Conservation (phyloP, 2,113 vertebrate species). For the Bubo bubo region DNA sequence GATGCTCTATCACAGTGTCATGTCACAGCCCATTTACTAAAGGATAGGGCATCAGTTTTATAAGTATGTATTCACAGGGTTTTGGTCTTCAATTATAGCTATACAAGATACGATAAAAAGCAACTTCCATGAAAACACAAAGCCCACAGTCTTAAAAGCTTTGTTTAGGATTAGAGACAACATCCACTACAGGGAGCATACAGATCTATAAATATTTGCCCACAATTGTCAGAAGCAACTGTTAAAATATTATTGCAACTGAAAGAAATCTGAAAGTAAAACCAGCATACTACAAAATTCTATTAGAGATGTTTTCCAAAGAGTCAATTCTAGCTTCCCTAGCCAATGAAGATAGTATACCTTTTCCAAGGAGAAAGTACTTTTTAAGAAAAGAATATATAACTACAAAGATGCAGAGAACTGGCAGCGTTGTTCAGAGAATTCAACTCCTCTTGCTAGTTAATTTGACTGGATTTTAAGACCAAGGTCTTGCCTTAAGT, state of each 20-base stretch:
- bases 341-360: neutral
- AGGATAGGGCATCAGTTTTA: neutral
- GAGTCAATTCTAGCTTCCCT: neutral
- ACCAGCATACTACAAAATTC: neutral
- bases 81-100: neutral
- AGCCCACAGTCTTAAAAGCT: neutral
- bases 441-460: neutral
- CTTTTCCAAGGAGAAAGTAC: neutral
- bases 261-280: neutral
- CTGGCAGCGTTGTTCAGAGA: neutral
- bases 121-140: neutral
- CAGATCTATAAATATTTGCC: neutral
- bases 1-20: neutral
- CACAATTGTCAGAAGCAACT: neutral
- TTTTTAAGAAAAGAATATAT: neutral
- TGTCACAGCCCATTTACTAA: neutral
- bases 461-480: neutral
- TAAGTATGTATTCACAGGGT: neutral
- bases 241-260: conserved; percentile 27
- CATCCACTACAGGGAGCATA: neutral
- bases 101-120: neutral
- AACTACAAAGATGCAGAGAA: neutral
- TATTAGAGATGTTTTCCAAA: neutral
- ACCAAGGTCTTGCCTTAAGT: neutral
- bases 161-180: conserved; percentile 37